These are phyloP conservation scores for Triplophysa bombifrons DNA, from an alignment of 2,797 vertebrate species.

Conservation along the genomic window DNA sequence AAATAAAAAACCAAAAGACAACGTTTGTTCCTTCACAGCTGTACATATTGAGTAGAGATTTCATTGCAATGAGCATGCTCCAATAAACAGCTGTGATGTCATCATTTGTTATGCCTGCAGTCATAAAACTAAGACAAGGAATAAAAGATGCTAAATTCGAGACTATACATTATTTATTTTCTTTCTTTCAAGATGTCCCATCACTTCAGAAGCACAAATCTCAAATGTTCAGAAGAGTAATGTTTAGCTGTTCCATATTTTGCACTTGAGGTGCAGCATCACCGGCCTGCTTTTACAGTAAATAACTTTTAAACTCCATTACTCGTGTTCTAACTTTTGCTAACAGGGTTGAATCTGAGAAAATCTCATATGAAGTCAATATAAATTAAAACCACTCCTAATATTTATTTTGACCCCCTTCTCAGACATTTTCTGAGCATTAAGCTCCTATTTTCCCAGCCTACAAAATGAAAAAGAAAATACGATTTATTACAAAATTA, in stretches of 20 bases:
- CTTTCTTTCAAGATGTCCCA: no score
- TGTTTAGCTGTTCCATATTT: no score
- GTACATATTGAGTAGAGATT: background rate
- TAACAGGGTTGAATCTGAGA: background rate
- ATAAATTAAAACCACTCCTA: background rate
- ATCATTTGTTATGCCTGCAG: background rate
- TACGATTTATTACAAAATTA: conserved; percentile 34
- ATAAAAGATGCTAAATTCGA: background rate
- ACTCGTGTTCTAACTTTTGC: background rate
- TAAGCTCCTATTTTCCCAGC: background rate
- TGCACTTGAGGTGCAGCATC: no score
- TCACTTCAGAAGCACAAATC: no score
- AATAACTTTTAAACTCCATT: background rate
- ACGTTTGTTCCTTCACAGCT: background rate
- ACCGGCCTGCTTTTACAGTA: no score
- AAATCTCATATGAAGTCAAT: background rate
- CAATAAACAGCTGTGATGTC: conserved; percentile 2
- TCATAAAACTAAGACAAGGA: background rate
- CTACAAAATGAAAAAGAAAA: background rate
- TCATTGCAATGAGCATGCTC: background rate
- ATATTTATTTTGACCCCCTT: background rate
- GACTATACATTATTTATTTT: no score
- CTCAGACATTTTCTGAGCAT: background rate
- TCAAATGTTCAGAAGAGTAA: no score
- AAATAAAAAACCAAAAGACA: background rate